Base-by-base conservation (phyloP, 2,113 vertebrate genomes). In the human region DNA sequence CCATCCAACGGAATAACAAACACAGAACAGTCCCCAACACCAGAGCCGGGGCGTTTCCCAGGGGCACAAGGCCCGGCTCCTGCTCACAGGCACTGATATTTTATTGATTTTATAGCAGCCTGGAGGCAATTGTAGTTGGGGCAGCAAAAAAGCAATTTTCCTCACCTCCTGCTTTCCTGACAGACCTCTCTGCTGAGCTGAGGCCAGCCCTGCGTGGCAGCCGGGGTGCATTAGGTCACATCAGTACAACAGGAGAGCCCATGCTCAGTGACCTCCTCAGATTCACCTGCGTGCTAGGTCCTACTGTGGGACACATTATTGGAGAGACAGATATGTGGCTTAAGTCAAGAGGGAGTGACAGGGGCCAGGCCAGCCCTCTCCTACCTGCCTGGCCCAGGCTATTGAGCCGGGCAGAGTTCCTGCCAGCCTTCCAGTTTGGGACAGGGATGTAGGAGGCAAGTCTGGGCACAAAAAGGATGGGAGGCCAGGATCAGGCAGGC, bases 31-130 rank as follows among this genome's bases (percentile, higher is more conserved):
- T 43, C 73, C 89, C 89, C 81, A 96, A 17, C 35, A 13, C 48
- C 2, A 68, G 89, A 32, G 80, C 87, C 12, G 2, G 35, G 35
- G 83, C 16, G 50, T 38, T 97, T 97, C 95, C 94, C 96, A 81
- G 83, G 96, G 89, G 96, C 87, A 2, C 1, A 5, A 55, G 18
- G 6, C 68, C 35, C 1, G 0, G 38, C 79, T 90, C 59, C 82
- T 6, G 83, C 93, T 72, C 87, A 48, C 73, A 11, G 40, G 93
- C 95, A 59, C 82, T 94, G 96, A 96, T 98, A 85, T 96, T 98
- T 97, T 97, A 98, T 98, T 96, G 95, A 97, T 97, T 90, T 87
- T 2, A 0, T n/a, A 88, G 97, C 89, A 85, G 85, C 97, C 97
- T 89, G 12, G 45, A 97, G 96, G 97, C 81, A 17, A 35, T 84